Evolutionary conservation across 2,113 vertebrate genomes (phyloP).

Genomic region (Muntiacus reevesi): DNA sequence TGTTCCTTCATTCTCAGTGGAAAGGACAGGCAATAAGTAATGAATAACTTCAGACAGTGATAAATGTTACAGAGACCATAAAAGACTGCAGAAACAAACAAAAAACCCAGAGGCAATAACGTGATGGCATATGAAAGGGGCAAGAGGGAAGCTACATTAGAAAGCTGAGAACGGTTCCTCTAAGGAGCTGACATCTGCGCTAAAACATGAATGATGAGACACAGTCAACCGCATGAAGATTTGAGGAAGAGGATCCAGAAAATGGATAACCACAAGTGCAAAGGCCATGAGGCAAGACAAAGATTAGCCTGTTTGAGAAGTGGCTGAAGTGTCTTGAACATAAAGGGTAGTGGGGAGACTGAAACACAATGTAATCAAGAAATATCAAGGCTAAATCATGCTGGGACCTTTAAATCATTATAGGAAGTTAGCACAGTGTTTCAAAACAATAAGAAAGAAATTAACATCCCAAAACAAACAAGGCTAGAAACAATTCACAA

Average conservation of each 20-base stretch:
- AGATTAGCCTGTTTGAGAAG: background rate
- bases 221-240: background rate
- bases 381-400: background rate
- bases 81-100: background rate
- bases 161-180: background rate
- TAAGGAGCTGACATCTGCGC: background rate
- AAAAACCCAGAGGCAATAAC: background rate
- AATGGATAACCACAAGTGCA: background rate
- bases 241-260: background rate
- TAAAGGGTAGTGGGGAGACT: background rate
- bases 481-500: background rate
- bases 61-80: background rate
- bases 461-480: background rate
- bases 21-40: background rate
- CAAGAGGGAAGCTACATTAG: background rate
- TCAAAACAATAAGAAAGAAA: background rate
- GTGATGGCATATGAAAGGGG: background rate
- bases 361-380: background rate
- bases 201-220: background rate
- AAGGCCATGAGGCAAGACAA: background rate
- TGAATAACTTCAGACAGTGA: background rate
- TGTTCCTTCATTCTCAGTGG: background rate
- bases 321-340: background rate
- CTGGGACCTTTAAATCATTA: background rate
- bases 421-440: background rate